These are phyloP conservation scores for Eulithis prunata DNA, from an alignment of 2,888 invertebrate species.

Conservation along the genomic window DNA sequence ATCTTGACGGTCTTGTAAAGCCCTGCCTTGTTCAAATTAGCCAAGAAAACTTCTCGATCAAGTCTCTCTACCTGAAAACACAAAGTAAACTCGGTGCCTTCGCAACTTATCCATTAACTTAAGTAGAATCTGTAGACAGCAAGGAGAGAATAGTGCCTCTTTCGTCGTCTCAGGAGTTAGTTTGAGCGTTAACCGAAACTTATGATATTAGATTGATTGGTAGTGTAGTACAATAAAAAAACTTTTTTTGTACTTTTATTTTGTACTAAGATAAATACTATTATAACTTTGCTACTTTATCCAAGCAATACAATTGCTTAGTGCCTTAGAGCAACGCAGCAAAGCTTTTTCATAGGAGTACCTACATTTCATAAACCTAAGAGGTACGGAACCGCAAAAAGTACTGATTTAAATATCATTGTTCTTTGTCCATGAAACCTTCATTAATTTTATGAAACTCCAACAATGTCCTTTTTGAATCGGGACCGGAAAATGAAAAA, in stretches of 20 bases:
- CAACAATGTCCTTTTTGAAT: constrained; percentile 66
- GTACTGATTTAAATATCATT: constrained; percentile 45
- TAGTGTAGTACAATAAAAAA: constrained; percentile 36
- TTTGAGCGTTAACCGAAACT: constrained; percentile 73
- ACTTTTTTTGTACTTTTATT: constrained; percentile 9
- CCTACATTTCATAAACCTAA: too few relatives aligned
- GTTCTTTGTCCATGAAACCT: constrained; percentile 62
- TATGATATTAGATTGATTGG: constrained; percentile 72
- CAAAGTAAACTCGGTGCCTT: constrained; percentile 82
- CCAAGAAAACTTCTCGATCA: constrained; percentile 82
- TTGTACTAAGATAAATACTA: too few relatives aligned
- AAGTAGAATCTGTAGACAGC: constrained; percentile 84
- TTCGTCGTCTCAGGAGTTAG: constrained; percentile 61
- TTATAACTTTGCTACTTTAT: too few relatives aligned
- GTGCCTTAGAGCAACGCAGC: too few relatives aligned
- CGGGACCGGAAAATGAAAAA: constrained; percentile 72
- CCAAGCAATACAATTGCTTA: too few relatives aligned
- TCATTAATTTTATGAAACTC: constrained; percentile 71
- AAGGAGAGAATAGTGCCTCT: constrained; percentile 70
- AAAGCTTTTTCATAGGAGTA: too few relatives aligned
- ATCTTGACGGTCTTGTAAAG: constrained; percentile 74
- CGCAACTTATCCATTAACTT: constrained; percentile 84
- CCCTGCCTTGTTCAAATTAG: constrained; percentile 81
- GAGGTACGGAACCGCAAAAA: background rate
- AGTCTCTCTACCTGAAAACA: constrained; percentile 83